Evolutionary conservation across 1,140 invertebrate species (phyloP), one percentile per base, ranked within the genome.

Genomic region (Neomicropteryx cornuta): DNA sequence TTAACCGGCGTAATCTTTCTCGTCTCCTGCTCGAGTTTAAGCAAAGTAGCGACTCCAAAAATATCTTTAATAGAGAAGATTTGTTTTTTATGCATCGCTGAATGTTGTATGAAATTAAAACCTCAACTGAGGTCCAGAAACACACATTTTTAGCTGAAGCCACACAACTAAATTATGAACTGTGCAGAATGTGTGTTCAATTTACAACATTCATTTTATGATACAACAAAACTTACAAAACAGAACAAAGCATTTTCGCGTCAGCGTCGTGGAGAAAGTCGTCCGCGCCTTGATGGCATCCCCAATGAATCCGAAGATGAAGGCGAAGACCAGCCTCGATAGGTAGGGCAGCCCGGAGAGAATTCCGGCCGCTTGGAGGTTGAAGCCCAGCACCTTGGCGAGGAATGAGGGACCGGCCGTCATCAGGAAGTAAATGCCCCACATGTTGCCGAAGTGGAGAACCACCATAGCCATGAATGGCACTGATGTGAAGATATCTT

Each of bases 381-480:
- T 72, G 46, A 91, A 92, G 37, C 87, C 81, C 10, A 96, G 68
- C 8, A 90, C 81, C 41, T 61, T 60, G 22, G 84, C 78, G 45
- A 94, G 77, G 56, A 91, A 96, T 38, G 86, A 90, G 0, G 92
- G 92, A 4, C 92, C 79, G 33, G 83, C 81, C 1, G 84, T 92
- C 42, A 94, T 73, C 45, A 94, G 78, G 44, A 85, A 80, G 45
- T 81, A 84, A 45, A 93, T 62, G 4, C 81, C 81, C 81, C 81
- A 86, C 50, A 82, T 67, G 44, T 81, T 84, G 18, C 81, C 81
- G 48, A 80, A 81, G 44, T 85, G 81, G n/a, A 81, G 58, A 41
- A 78, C 57, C 4, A 73, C 43, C 41, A 84, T 58, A 0, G 73
- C 74, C 56, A 79, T 68, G 52, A 84, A 84, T 19, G 81, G 81